These are phyloP conservation scores for Silurus aristotelis DNA, from an alignment of 2,797 vertebrate species.

Conservation along the genomic window DNA sequence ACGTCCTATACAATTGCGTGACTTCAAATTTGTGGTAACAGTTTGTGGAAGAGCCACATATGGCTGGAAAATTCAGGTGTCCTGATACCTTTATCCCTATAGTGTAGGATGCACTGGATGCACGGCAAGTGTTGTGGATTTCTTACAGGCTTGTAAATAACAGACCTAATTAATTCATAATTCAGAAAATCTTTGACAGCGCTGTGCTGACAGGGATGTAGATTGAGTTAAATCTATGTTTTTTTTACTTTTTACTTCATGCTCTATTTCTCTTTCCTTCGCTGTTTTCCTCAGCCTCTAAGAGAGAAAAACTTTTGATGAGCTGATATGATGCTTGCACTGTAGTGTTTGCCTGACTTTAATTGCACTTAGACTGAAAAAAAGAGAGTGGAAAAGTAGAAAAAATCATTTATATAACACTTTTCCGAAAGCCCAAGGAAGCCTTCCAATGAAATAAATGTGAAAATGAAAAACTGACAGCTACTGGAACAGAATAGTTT, in stretches of 20 bases:
- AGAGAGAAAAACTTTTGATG: neutral
- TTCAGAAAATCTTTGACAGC: neutral
- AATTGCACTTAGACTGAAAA: neutral
- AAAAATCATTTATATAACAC: constrained; percentile 6
- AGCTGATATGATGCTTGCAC: neutral
- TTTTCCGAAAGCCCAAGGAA: neutral
- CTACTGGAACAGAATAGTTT: neutral
- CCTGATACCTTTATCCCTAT: too few species aligned
- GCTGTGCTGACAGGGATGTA: neutral
- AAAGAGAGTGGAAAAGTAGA: neutral
- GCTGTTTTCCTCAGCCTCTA: neutral
- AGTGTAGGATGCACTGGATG: neutral
- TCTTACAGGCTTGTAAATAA: neutral
- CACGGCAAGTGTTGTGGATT: neutral
- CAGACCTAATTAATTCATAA: neutral
- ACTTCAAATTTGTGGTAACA: too few species aligned
- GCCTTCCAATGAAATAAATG: neutral
- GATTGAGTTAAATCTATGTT: neutral
- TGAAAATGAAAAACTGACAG: neutral
- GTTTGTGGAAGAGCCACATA: too few species aligned
- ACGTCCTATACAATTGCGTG: too few species aligned
- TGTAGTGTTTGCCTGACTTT: neutral
- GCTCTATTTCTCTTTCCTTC: neutral
- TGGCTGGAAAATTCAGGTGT: too few species aligned
- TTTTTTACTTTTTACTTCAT: too few species aligned